Conservation (phyloP, 2,797 vertebrate genomes). For the Anisognathus igniventris region DNA sequence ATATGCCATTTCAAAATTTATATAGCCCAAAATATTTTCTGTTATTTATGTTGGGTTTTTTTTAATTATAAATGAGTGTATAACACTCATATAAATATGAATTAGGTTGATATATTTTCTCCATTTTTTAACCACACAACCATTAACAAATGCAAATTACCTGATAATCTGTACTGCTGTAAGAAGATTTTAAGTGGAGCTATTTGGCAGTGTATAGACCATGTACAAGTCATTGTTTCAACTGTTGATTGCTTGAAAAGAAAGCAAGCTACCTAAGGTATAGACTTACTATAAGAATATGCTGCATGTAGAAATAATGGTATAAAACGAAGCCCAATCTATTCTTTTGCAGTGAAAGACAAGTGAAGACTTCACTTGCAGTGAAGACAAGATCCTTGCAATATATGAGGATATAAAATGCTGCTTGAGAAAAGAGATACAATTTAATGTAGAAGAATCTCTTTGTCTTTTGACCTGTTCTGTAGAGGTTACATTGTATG, state of each 20-base stretch:
- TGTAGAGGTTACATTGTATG: not conserved
- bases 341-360: not conserved
- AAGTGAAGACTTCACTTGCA: not conserved
- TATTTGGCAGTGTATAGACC: not conserved
- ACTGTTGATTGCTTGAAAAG: not conserved
- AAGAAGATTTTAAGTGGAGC: not conserved
- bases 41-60: not conserved
- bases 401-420: not conserved
- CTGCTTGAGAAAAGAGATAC: not conserved
- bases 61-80: not conserved
- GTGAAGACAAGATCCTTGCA: not conserved
- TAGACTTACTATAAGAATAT: not conserved
- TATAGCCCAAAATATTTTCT: not conserved
- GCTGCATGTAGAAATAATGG: not conserved
- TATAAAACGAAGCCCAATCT: not conserved
- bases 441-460: not conserved
- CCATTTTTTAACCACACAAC: not conserved
- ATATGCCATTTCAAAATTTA: not conserved
- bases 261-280: not conserved
- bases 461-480: fast-evolving
- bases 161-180: not conserved
- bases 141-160: not conserved
- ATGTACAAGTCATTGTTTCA: not conserved
- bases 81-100: not conserved
- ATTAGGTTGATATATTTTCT: not conserved